Percentiles rank a stretch among this genome's conserved stretches.
phyloP scores from a whole-genome alignment of 2,797 vertebrate species.

The Ceryle rudis region DNA sequence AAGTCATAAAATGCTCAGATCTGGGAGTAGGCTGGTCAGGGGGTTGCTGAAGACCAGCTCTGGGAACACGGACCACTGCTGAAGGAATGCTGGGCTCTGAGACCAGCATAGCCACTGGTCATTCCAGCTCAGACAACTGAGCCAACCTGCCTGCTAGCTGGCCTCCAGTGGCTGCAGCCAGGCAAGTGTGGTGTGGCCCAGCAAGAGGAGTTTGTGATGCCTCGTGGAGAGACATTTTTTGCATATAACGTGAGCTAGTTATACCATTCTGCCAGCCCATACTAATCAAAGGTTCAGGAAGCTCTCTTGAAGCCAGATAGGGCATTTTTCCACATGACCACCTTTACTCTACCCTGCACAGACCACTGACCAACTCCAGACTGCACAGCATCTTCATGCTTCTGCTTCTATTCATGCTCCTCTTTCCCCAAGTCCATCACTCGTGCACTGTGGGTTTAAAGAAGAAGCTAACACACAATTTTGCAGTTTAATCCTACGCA shows the following conservation, averaged over 20 bases:
- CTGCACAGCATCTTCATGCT: neutral
- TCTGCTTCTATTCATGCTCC: neutral
- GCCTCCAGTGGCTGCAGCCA: neutral
- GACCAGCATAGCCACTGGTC: neutral
- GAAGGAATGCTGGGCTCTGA: neutral
- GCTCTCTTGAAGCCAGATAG: neutral
- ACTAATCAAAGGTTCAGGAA: neutral
- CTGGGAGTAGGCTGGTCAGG: neutral
- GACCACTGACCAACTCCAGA: neutral
- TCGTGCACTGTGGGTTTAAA: neutral
- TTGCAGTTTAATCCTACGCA: neutral
- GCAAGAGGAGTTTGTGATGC: neutral
- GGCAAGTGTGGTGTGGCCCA: neutral
- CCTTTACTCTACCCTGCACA: neutral
- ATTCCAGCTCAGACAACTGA: neutral
- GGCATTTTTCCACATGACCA: neutral
- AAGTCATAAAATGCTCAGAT: neutral
- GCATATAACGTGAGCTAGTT: neutral
- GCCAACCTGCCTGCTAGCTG: neutral
- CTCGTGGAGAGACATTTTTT: neutral
- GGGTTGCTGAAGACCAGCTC: neutral
- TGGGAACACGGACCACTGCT: neutral
- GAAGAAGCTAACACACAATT: neutral
- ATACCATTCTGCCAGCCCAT: accelerated
- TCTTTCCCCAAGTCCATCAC: neutral